Base-by-base conservation (phyloP, 2,797 vertebrate genomes). In the Sandelia bainsii region DNA sequence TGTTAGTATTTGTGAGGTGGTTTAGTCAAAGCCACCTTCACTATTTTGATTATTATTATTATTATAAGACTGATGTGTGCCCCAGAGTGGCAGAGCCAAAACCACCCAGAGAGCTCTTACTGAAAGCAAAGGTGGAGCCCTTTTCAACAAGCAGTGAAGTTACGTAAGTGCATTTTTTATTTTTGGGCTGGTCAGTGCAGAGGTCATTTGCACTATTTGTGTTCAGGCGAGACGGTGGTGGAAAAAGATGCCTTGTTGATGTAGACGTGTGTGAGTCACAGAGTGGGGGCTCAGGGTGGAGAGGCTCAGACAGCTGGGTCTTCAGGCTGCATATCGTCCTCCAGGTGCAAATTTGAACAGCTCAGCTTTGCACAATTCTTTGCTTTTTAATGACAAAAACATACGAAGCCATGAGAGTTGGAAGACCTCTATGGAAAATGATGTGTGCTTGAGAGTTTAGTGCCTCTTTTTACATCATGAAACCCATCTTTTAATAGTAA, bases 11-110 rank as follows among this genome's bases (percentile, higher is more conserved):
- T 77, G 77, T 58, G 93, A 93, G 92, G 91, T 94, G 91, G 93
- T 94, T 94, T 90, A 86, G 88, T 87, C 89, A 75, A 79, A 93
- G 67, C 87, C 82, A 82, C 87, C 88, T 87, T 86, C 84, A 87
- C 88, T 82, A 84, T 86, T 86, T 87, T 87, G 85, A 88, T 82
- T 46, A 46, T n/a, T 46, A 89, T 88, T 80, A 84, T 86, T 86
- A 89, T 88, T 80, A 82, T 86, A 85, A 81, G 71, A 72, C 10
- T 62, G 77, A 85, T 77, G 78, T 77, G 58, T 67, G 71, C 69
- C 72, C 63, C 56, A 6, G 42, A 75, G 64, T 65, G 25, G 20
- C 70, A 0, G 60, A 54, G 80, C 79, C 82, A 81, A 77, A 91
- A 66, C 86, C 89, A 86, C 86, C 89, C 88, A 90, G 58, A 75